Conservation (phyloP, 2,113 vertebrate genomes). For the Drymodes brunneopygia region DNA sequence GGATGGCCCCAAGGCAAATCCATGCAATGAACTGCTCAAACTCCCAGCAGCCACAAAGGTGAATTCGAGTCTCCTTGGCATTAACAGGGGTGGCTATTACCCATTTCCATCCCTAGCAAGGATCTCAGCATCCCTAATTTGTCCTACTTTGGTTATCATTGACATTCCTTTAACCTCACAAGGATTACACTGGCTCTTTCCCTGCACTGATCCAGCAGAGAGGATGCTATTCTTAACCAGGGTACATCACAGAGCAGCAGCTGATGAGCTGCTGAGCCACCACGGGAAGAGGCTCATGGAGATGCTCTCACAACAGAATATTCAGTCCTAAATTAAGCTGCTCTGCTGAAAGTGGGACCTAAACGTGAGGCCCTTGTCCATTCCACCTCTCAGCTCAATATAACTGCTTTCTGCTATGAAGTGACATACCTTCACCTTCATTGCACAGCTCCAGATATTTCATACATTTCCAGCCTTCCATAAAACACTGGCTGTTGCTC, state of each 20-base stretch:
- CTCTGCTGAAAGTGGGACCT: neutral
- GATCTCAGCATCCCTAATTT: neutral
- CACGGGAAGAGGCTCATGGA: neutral
- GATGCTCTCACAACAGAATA: neutral
- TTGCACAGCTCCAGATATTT: neutral
- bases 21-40: neutral
- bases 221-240: constrained; percentile 1
- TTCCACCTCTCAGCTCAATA: neutral
- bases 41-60: neutral
- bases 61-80: neutral
- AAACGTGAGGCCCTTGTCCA: neutral
- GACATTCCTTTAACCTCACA: neutral
- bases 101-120: neutral
- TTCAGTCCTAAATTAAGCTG: neutral
- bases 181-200: neutral
- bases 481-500: neutral
- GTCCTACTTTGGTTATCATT: neutral
- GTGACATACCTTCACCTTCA: neutral
- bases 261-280: neutral
- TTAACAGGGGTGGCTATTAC: neutral
- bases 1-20: neutral
- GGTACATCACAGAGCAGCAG: neutral
- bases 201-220: neutral
- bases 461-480: neutral
- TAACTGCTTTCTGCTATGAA: neutral